Conservation (phyloP, 1,140 invertebrate species). For the Meloidogyne hapla region DNA sequence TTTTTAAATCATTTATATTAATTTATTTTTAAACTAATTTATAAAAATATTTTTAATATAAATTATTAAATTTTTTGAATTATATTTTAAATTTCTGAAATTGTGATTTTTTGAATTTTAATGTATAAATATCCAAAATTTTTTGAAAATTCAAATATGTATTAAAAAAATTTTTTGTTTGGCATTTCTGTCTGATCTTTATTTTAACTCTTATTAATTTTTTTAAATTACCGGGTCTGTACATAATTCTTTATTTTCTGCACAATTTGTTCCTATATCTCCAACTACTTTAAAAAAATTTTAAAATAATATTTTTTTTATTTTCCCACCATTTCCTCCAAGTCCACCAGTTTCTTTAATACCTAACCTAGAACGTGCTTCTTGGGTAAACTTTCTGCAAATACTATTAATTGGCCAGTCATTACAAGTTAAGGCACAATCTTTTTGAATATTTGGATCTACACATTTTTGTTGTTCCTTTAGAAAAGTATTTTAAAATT, state of each 20-base stretch:
- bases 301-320: neutral
- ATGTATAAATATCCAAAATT: too few species aligned
- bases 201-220: too few species aligned
- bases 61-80: too few species aligned
- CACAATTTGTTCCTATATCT: conserved; percentile 9
- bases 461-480: conserved; percentile 10
- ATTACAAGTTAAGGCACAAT: conserved; percentile 25
- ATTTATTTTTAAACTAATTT: too few species aligned
- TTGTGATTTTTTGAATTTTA: too few species aligned
- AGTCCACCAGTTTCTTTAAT: neutral
- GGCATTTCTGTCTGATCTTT: too few species aligned
- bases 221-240: neutral
- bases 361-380: neutral
- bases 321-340: neutral
- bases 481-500: conserved; percentile 8
- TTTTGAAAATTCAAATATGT: too few species aligned
- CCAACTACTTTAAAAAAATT: neutral
- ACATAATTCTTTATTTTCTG: conserved; percentile 19
- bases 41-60: too few species aligned
- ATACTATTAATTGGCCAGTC: conserved; percentile 9
- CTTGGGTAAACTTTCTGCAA: conserved; percentile 16
- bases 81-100: too few species aligned
- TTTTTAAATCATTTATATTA: too few species aligned
- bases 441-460: neutral
- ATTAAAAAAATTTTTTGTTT: too few species aligned